These are phyloP conservation scores for Lerista edwardsae DNA, from an alignment of 2,797 vertebrate genomes.

Conservation along the genomic window DNA sequence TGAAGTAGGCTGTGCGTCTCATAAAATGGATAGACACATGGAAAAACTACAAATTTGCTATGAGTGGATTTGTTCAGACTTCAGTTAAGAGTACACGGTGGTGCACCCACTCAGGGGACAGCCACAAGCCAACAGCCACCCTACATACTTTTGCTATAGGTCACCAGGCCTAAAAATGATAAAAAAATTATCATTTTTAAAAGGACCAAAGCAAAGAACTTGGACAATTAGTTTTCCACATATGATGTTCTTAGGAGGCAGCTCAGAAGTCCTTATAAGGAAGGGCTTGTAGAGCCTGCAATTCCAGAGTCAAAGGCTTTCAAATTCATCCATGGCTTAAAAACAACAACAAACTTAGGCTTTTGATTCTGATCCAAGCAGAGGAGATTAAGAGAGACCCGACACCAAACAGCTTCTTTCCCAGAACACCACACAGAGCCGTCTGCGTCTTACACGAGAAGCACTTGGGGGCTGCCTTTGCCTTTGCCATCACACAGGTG, in stretches of 20 bases:
- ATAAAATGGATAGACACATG: not conserved
- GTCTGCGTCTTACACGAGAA: conserved; percentile 88
- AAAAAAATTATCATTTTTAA: not conserved
- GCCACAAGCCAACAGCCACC: not conserved
- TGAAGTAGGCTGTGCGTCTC: not conserved
- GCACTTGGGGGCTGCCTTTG: conserved; percentile 87
- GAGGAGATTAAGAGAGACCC: conserved; percentile 57
- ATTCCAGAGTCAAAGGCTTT: conserved; percentile 35
- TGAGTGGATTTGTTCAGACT: not conserved
- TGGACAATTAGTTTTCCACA: not conserved
- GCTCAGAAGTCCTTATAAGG: not conserved
- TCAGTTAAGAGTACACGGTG: not conserved
- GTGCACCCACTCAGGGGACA: not conserved
- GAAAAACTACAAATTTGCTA: too few relatives aligned
- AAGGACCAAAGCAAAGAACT: not conserved
- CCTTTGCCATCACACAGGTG: conserved; percentile 89
- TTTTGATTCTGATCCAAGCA: conserved; percentile 35
- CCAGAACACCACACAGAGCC: conserved; percentile 61
- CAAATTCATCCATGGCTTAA: conserved; percentile 57
- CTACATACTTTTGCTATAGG: too few relatives aligned
- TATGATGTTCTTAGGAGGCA: not conserved
- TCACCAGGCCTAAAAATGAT: not conserved
- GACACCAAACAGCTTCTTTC: conserved; percentile 65
- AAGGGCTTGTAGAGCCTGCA: not conserved
- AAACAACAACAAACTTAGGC: not conserved